A percentile compares a stretch with the other conserved stretches of the same genome.
These are phyloP conservation scores for Diaphora mendica DNA, from an alignment of 2,888 invertebrate genomes.

Conservation along the genomic window DNA sequence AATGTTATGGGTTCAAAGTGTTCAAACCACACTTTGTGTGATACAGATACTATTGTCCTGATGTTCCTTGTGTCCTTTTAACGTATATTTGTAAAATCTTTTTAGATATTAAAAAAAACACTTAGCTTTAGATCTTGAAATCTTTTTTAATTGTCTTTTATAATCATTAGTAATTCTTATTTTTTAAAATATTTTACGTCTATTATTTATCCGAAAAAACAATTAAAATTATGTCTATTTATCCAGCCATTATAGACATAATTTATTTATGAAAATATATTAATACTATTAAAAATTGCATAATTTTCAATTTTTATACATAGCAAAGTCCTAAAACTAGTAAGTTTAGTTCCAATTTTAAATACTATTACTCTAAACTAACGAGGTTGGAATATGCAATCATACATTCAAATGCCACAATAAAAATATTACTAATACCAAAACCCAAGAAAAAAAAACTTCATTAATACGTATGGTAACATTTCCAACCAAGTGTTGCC, in stretches of 20 bases:
- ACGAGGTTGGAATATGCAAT: constrained; percentile 31
- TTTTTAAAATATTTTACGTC: background rate
- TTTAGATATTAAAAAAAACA: too few relatives aligned
- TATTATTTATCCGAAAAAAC: constrained; percentile 4
- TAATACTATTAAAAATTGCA: background rate
- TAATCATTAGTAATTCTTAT: constrained; percentile 16
- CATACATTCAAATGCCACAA: constrained; percentile 21
- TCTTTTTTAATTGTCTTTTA: constrained; percentile 19
- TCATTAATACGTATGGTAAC: constrained; percentile 14
- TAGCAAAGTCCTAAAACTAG: background rate
- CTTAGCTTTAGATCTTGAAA: constrained; percentile 23
- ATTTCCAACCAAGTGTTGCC: constrained; percentile 49
- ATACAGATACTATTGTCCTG: too few relatives aligned
- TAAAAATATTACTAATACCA: background rate
- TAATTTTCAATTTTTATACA: background rate
- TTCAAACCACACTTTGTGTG: too few relatives aligned
- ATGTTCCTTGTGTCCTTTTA: too few relatives aligned
- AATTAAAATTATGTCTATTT: constrained; percentile 50
- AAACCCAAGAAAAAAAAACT: background rate
- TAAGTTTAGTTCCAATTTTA: constrained; percentile 20
- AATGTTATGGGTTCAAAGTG: too few relatives aligned
- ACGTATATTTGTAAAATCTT: too few relatives aligned
- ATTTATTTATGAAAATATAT: constrained; percentile 31
- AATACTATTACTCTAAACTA: constrained; percentile 22
- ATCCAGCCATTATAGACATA: constrained; percentile 66